Evolutionary conservation across 2,888 invertebrate species (phyloP).

Genomic region (Synergus gifuensis): DNA sequence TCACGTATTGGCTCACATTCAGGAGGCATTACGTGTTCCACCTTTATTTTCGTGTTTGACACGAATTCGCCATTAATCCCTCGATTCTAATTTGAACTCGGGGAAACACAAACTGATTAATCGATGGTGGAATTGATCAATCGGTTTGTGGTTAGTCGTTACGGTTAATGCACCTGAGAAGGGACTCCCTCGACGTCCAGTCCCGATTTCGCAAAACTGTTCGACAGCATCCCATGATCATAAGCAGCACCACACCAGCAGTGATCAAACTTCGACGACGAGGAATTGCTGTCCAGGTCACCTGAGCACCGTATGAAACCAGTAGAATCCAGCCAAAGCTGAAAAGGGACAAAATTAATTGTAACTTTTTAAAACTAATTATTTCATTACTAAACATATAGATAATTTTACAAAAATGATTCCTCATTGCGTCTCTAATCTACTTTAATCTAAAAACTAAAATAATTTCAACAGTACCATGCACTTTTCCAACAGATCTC

Average conservation of each 20-base stretch:
- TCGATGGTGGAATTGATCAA: background rate
- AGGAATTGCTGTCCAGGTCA: slow-evolving; percentile 81
- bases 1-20: background rate
- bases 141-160: slow-evolving; percentile 6
- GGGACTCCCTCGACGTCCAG: slow-evolving; percentile 88
- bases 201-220: slow-evolving; percentile 86
- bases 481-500: background rate
- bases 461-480: background rate
- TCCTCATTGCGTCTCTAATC: background rate
- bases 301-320: slow-evolving; percentile 86
- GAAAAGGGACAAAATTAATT: slow-evolving; percentile 67
- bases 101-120: slow-evolving; percentile 1
- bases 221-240: slow-evolving; percentile 83
- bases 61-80: background rate
- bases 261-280: slow-evolving; percentile 79
- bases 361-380: too few relatives aligned
- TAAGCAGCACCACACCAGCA: slow-evolving; percentile 80
- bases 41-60: slow-evolving; percentile 5
- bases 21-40: background rate
- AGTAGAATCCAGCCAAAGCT: slow-evolving; percentile 90
- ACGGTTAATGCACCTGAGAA: slow-evolving; percentile 82
- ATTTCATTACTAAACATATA: too few relatives aligned
- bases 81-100: background rate
- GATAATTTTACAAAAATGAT: background rate
- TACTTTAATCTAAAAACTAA: background rate